Percentiles rank a stretch among this genome's conserved stretches.
Conservation (phyloP, 1,140 invertebrate genomes). For the Saccostrea glomerata region DNA sequence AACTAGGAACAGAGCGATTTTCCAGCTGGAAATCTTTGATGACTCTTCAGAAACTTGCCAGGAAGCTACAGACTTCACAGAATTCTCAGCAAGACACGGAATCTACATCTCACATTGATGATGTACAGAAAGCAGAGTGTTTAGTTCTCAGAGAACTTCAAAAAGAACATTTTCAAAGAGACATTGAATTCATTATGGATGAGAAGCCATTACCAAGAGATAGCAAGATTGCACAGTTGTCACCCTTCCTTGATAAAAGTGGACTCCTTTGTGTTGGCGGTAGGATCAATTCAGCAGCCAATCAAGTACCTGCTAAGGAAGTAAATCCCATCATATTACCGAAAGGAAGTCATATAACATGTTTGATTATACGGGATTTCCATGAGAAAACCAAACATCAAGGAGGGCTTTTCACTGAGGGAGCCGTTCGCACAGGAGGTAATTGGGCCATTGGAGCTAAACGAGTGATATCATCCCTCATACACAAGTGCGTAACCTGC, state of each 20-base stretch:
- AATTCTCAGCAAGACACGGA: too few relatives aligned
- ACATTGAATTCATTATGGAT: too few relatives aligned
- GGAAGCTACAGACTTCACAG: too few relatives aligned
- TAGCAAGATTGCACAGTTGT: background rate
- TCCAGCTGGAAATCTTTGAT: too few relatives aligned
- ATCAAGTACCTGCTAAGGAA: constrained; percentile 19
- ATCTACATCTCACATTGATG: too few relatives aligned
- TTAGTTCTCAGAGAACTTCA: too few relatives aligned
- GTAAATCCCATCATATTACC: constrained; percentile 45
- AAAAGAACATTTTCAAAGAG: too few relatives aligned
- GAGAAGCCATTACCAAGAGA: too few relatives aligned
- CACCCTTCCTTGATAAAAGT: constrained; percentile 37
- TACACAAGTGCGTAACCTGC: constrained; percentile 45
- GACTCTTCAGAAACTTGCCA: too few relatives aligned
- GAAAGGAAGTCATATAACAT: constrained; percentile 19
- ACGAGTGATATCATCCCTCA: constrained; percentile 39
- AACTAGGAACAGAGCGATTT: too few relatives aligned
- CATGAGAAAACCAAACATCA: constrained; percentile 43
- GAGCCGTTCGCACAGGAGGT: background rate
- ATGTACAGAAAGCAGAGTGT: too few relatives aligned
- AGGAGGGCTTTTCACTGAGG: constrained; percentile 34
- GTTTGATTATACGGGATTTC: constrained; percentile 37
- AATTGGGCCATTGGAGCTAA: constrained; percentile 45
- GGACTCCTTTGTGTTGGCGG: constrained; percentile 45
- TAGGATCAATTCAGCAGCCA: constrained; percentile 4